Conservation (phyloP, 2,888 invertebrate genomes). For the Archips xylosteana region DNA sequence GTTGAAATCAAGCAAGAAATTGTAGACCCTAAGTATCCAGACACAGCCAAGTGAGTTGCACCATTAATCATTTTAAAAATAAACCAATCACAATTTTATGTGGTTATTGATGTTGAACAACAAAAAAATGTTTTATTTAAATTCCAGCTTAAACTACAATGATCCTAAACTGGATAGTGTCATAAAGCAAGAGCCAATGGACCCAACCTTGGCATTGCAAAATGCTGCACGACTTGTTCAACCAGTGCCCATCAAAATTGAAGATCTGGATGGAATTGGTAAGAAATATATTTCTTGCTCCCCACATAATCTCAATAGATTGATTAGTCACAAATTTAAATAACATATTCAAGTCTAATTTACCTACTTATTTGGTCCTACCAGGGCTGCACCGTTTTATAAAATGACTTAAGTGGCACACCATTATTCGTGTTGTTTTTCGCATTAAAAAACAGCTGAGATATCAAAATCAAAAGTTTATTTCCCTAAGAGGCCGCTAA, state of each 20-base stretch:
- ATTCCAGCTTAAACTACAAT: conserved; percentile 61
- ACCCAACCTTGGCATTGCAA: conserved; percentile 56
- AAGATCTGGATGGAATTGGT: conserved; percentile 83
- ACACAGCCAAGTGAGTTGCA: conserved; percentile 59
- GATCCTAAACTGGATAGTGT: conserved; percentile 65
- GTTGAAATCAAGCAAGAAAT: conserved; percentile 74
- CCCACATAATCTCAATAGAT: too few species aligned
- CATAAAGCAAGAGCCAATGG: conserved; percentile 74
- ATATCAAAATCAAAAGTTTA: too few species aligned
- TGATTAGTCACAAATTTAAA: too few species aligned
- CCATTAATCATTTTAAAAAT: background rate
- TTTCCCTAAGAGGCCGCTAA: too few species aligned
- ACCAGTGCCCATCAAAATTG: conserved; percentile 78
- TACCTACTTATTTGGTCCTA: too few species aligned
- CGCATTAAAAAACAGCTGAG: too few species aligned
- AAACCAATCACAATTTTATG: too few species aligned
- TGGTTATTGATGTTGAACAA: too few species aligned
- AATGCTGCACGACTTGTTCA: conserved; percentile 62
- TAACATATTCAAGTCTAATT: too few species aligned
- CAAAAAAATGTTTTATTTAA: background rate
- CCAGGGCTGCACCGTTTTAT: background rate
- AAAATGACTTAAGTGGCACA: background rate
- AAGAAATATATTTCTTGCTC: background rate
- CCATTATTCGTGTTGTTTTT: too few species aligned
- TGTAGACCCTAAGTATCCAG: conserved; percentile 64